A percentile compares a stretch with the other conserved stretches of the same genome.
Conservation (phyloP, 2,888 invertebrate genomes). For the Pseudococcus jackbeardsleyi region DNA sequence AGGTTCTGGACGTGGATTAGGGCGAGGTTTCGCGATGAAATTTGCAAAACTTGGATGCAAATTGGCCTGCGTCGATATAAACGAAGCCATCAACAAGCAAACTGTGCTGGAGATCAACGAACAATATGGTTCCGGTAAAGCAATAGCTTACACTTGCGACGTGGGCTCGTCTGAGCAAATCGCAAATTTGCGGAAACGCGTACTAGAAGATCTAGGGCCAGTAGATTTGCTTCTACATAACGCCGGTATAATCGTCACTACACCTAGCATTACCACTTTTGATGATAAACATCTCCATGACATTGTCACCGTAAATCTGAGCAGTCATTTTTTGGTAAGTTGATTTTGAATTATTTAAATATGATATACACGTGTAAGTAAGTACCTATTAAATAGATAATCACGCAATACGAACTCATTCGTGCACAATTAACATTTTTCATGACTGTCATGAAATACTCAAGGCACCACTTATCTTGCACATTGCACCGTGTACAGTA, state of each 20-base stretch:
- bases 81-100: conserved; percentile 64
- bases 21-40: conserved; percentile 65
- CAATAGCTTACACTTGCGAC: conserved; percentile 66
- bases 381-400: too few relatives aligned
- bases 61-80: conserved; percentile 67
- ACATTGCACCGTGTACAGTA: too few relatives aligned
- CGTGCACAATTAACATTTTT: too few relatives aligned
- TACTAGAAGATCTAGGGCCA: conserved; percentile 66
- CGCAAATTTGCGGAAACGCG: conserved; percentile 56
- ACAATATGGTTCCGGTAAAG: background rate
- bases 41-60: conserved; percentile 66
- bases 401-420: too few relatives aligned
- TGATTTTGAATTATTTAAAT: background rate
- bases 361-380: too few relatives aligned
- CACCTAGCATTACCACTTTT: conserved; percentile 58
- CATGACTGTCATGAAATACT: too few relatives aligned
- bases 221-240: conserved; percentile 67
- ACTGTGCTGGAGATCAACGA: conserved; percentile 62
- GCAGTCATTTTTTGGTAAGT: conserved; percentile 67
- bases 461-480: too few relatives aligned
- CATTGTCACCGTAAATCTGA: conserved; percentile 66
- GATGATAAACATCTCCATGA: conserved; percentile 63
- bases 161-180: conserved; percentile 66
- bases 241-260: conserved; percentile 66
- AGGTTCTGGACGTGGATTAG: conserved; percentile 67